Evolutionary conservation across 2,797 vertebrate species (phyloP).

Genomic region (Eulemur rubriventer): DNA sequence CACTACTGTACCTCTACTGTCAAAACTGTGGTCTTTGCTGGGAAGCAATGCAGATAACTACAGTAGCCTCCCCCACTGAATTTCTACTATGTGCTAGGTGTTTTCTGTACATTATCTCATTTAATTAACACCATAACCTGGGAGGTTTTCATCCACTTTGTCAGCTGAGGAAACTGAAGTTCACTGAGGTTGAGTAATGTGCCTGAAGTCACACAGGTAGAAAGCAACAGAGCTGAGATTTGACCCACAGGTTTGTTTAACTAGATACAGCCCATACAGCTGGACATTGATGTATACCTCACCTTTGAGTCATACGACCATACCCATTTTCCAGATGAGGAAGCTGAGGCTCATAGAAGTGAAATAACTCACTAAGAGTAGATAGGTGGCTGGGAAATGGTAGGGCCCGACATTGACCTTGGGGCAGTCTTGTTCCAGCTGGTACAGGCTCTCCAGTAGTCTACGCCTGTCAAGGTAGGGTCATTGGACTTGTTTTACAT

Average conservation of each 20-base stretch:
- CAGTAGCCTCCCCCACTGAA: not conserved
- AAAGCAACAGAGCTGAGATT: not conserved
- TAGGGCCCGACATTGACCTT: not conserved
- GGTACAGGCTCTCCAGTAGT: not conserved
- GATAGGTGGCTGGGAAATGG: not conserved
- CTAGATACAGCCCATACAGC: not conserved
- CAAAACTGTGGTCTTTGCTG: not conserved
- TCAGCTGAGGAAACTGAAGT: not conserved
- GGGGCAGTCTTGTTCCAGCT: not conserved
- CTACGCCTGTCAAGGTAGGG: not conserved
- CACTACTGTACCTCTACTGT: not conserved
- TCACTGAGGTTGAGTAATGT: not conserved
- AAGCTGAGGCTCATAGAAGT: not conserved
- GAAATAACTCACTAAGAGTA: slow-evolving; percentile 21
- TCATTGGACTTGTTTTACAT: not conserved
- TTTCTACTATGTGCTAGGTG: not conserved
- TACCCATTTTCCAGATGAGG: not conserved
- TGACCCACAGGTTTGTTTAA: not conserved
- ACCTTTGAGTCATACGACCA: not conserved
- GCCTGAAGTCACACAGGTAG: not conserved
- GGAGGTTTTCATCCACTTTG: not conserved
- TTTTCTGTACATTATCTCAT: not conserved
- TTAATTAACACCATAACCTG: not conserved
- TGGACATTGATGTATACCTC: not conserved
- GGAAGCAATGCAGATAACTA: not conserved